A percentile compares a stretch with the other conserved stretches of the same genome.
phyloP scores from a whole-genome alignment of 2,888 invertebrate species.

The Chaetoderma sp. region DNA sequence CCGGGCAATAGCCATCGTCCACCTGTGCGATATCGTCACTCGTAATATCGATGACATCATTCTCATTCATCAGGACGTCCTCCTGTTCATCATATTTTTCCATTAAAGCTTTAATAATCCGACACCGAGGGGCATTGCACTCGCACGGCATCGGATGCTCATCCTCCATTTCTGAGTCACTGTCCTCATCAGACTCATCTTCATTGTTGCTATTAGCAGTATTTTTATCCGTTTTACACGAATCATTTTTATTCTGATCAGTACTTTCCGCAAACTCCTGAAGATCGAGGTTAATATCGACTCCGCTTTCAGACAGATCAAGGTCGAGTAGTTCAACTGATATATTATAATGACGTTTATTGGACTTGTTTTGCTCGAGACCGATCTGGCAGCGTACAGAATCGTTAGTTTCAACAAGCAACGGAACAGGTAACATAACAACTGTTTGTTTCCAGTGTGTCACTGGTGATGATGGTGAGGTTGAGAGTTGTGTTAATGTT shows the following conservation, averaged over 20 bases:
- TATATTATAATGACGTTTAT: conserved; percentile 57
- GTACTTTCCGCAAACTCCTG: neutral
- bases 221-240: neutral
- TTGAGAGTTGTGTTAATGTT: conserved; percentile 78
- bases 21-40: neutral
- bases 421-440: conserved; percentile 83
- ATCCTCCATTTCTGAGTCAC: conserved; percentile 37
- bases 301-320: too few species aligned
- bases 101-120: conserved; percentile 52
- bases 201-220: conserved; percentile 6
- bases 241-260: neutral
- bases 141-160: conserved; percentile 58
- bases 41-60: neutral
- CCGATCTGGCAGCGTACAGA: conserved; percentile 46
- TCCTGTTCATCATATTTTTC: conserved; percentile 58
- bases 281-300: too few species aligned
- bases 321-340: conserved; percentile 46
- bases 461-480: conserved; percentile 79
- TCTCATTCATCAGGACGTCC: conserved; percentile 49
- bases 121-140: conserved; percentile 52
- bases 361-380: conserved; percentile 45
- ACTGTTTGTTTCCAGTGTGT: conserved; percentile 98
- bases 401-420: conserved; percentile 78
- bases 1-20: too few species aligned
- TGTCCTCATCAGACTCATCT: conserved; percentile 24